Conservation (phyloP, 2,888 invertebrate genomes). For the Zygaena filipendulae region DNA sequence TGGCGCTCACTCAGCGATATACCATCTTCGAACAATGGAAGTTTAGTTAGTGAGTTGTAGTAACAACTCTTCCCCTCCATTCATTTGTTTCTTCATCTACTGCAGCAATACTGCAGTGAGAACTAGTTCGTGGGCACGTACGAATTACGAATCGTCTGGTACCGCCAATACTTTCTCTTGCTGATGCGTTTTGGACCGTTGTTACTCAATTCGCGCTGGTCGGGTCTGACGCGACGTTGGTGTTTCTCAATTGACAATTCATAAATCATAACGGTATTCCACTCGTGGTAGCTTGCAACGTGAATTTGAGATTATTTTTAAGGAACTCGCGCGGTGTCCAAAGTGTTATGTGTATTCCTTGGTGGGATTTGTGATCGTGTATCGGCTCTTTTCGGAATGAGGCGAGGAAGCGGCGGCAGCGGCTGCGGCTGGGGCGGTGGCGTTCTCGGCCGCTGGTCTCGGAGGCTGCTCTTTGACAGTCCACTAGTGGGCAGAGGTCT, state of each 20-base stretch:
- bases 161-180: constrained; percentile 55
- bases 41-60: too few species aligned
- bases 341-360: constrained; percentile 40
- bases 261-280: too few species aligned
- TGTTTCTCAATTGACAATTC: too few species aligned
- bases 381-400: too few species aligned
- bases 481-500: constrained; percentile 75
- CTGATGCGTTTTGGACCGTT: constrained; percentile 40
- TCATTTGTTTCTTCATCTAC: too few species aligned
- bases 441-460: constrained; percentile 71
- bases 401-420: constrained; percentile 44
- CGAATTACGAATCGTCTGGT: constrained; percentile 28
- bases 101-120: too few species aligned
- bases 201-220: constrained; percentile 50
- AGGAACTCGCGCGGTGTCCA: too few species aligned
- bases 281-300: constrained; percentile 38
- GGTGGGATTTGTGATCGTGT: too few species aligned
- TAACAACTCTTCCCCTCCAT: too few species aligned
- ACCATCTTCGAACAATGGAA: too few species aligned
- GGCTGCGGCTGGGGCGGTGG: constrained; percentile 60
- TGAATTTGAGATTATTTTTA: constrained; percentile 25
- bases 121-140: constrained; percentile 32
- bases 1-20: too few species aligned
- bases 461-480: constrained; percentile 76
- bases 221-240: constrained; percentile 25